Percentiles rank a stretch among this genome's conserved stretches.
Evolutionary conservation across 2,797 vertebrate species (phyloP).

Genomic region (Galaxias olidus): DNA sequence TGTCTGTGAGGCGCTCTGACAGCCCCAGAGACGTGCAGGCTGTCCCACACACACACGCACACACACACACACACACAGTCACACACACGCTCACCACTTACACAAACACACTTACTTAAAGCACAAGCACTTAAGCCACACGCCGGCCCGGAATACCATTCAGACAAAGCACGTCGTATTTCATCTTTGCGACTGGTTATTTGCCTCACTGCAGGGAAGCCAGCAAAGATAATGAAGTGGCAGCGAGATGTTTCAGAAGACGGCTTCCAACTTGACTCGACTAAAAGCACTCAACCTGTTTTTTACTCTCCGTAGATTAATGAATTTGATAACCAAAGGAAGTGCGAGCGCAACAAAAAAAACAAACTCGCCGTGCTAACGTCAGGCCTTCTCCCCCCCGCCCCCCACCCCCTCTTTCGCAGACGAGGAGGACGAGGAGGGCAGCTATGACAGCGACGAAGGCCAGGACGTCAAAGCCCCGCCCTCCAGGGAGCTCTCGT

Average conservation of each 20-base stretch:
- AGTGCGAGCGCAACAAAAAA: constrained; percentile 23
- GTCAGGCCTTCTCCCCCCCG: constrained; percentile 27
- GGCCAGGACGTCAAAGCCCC: constrained; percentile 70
- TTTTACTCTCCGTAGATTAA: constrained; percentile 25
- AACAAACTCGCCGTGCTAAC: background rate
- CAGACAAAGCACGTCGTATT: constrained; percentile 55
- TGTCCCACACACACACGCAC: constrained; percentile 24
- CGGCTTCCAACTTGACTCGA: background rate
- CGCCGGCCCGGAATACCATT: constrained; percentile 48
- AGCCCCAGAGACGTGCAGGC: constrained; percentile 49
- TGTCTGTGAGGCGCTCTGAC: constrained; percentile 61
- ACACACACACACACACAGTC: constrained; percentile 16
- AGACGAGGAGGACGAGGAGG: constrained; percentile 78
- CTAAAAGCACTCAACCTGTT: background rate
- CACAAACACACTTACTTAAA: constrained; percentile 9
- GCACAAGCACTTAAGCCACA: constrained; percentile 40
- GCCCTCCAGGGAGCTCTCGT: constrained; percentile 69
- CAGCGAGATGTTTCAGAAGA: constrained; percentile 15
- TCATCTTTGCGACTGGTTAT: constrained; percentile 53
- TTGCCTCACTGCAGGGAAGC: constrained; percentile 39
- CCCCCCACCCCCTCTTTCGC: too few relatives aligned
- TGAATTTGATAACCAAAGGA: constrained; percentile 24
- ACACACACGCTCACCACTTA: constrained; percentile 23
- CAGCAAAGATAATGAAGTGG: constrained; percentile 51
- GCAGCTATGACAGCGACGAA: constrained; percentile 85